Evolutionary conservation across 1,140 invertebrate genomes (phyloP).

Genomic region (Drosophila bifasciata): DNA sequence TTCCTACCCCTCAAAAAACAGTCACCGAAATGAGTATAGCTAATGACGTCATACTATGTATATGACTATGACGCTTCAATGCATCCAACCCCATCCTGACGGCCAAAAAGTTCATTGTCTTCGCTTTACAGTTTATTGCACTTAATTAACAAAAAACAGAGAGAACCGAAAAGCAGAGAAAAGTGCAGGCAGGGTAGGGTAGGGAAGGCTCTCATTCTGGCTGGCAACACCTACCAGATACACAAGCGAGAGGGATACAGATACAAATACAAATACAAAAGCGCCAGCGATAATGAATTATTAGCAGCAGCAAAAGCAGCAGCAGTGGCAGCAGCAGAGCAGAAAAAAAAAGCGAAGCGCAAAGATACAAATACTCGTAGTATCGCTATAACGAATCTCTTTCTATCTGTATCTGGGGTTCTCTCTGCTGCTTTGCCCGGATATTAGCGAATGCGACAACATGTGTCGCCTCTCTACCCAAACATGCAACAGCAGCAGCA

Average conservation of each 20-base stretch:
- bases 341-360: conserved; percentile 10
- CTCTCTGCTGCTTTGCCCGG: conserved; percentile 26
- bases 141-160: conserved; percentile 67
- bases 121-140: conserved; percentile 63
- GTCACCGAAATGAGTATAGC: conserved; percentile 6
- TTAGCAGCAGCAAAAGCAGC: conserved; percentile 44
- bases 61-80: conserved; percentile 26
- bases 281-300: conserved; percentile 72
- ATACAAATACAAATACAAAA: conserved; percentile 50
- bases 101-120: conserved; percentile 66
- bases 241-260: conserved; percentile 2
- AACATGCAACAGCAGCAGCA: conserved; percentile 38
- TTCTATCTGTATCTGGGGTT: conserved; percentile 48
- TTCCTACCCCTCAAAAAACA: conserved; percentile 6
- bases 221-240: conserved; percentile 40
- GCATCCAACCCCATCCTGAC: conserved; percentile 60
- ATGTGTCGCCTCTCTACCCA: conserved; percentile 38
- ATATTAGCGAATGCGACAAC: conserved; percentile 65
- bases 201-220: conserved; percentile 17
- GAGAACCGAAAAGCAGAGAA: neutral
- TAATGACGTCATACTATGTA: conserved; percentile 38
- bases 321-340: conserved; percentile 4
- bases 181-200: too few relatives aligned
- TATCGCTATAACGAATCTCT: conserved; percentile 33
- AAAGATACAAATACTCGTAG: conserved; percentile 18